Evolutionary conservation across 2,888 invertebrate genomes (phyloP).

Genomic region (Cryptosula pallasiana): DNA sequence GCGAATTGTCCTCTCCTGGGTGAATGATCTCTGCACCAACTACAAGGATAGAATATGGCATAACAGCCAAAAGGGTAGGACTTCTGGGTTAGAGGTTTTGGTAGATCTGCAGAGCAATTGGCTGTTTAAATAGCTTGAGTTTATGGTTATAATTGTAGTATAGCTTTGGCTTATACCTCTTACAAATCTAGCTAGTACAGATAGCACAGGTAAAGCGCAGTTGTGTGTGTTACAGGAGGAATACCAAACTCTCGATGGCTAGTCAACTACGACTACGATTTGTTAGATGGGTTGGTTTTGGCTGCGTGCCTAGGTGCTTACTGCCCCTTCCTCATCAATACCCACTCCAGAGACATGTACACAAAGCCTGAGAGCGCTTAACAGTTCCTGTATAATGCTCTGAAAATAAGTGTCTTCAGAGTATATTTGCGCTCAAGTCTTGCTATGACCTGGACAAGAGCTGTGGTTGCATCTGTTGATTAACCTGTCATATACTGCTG

Average conservation of each 20-base stretch:
- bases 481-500: too few species aligned
- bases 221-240: slow-evolving; percentile 34
- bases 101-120: too few species aligned
- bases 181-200: too few species aligned
- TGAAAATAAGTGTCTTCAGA: too few species aligned
- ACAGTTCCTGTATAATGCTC: slow-evolving; percentile 39
- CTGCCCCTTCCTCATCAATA: slow-evolving; percentile 51
- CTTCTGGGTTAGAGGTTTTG: too few species aligned
- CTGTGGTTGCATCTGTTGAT: too few species aligned
- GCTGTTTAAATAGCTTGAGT: too few species aligned
- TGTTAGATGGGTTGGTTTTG: slow-evolving; percentile 52
- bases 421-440: too few species aligned
- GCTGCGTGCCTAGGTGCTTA: slow-evolving; percentile 51
- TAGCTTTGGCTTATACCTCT: too few species aligned
- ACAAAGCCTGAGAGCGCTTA: slow-evolving; percentile 48
- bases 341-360: slow-evolving; percentile 49
- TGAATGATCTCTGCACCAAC: slow-evolving; percentile 51
- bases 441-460: too few species aligned
- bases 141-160: too few species aligned
- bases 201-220: too few species aligned
- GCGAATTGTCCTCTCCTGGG: slow-evolving; percentile 50
- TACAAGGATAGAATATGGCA: slow-evolving; percentile 46
- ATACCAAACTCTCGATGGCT: slow-evolving; percentile 52
- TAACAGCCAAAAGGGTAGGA: slow-evolving; percentile 39
- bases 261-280: slow-evolving; percentile 54